Conservation (phyloP, 1,140 invertebrate species). For the Hypothenemus hampei region DNA sequence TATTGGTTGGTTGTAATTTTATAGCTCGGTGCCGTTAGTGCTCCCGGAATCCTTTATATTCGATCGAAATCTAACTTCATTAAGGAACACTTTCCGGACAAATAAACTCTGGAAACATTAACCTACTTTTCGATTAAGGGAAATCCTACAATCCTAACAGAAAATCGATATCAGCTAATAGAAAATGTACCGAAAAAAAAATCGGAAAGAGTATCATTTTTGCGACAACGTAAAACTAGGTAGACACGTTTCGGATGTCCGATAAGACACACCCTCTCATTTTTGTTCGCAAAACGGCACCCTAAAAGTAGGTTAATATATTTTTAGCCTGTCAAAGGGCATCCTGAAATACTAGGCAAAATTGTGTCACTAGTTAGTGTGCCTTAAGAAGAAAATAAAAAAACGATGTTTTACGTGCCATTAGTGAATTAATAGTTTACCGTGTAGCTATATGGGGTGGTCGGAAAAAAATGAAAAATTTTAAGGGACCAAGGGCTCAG, state of each 20-base stretch:
- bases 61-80: neutral
- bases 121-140: conserved; percentile 1
- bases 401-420: too few species aligned
- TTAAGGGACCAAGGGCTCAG: too few species aligned
- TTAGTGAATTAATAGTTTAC: too few species aligned
- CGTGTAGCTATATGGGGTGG: too few species aligned
- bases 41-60: too few species aligned
- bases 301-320: conserved; percentile 7
- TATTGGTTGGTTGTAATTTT: too few species aligned
- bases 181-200: conserved; percentile 1
- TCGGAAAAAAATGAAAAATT: too few species aligned
- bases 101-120: conserved; percentile 1
- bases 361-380: too few species aligned
- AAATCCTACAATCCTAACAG: neutral
- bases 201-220: conserved; percentile 17
- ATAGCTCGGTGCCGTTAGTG: too few species aligned
- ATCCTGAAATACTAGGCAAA: too few species aligned
- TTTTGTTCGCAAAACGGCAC: conserved; percentile 1
- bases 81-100: neutral
- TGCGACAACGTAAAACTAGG: conserved; percentile 8
- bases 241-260: conserved; percentile 6
- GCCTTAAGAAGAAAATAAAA: too few species aligned
- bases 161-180: conserved; percentile 13
- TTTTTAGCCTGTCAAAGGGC: neutral
- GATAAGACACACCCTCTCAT: conserved; percentile 7